Conservation (phyloP, 2,113 vertebrate genomes). For the Bucco capensis region DNA sequence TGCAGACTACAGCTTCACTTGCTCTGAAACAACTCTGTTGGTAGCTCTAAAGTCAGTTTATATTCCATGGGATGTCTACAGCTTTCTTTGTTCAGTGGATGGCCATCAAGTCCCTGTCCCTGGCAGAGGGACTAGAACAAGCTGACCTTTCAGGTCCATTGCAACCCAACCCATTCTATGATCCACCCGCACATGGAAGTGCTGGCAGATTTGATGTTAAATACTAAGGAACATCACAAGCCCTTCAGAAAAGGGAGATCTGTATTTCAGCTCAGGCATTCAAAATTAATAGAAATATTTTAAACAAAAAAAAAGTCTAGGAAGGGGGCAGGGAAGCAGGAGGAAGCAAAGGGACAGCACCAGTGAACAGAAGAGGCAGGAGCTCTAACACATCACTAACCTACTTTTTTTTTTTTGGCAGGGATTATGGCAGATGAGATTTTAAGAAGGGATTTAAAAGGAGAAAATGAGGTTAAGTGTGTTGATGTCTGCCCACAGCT, state of each 20-base stretch:
- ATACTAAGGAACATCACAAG: neutral
- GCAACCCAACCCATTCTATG: neutral
- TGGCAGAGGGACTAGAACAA: neutral
- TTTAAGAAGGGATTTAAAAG: slow-evolving; percentile 42
- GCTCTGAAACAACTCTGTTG: neutral
- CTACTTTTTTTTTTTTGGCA: neutral
- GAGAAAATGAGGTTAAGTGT: slow-evolving; percentile 33
- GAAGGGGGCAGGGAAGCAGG: neutral
- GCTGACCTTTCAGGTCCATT: neutral
- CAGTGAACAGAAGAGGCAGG: neutral
- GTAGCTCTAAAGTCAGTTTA: neutral
- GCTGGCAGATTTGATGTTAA: neutral
- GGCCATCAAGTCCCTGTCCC: neutral
- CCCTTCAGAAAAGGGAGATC: neutral
- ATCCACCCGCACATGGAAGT: neutral
- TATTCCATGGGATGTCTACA: neutral
- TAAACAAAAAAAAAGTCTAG: neutral
- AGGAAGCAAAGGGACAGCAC: neutral
- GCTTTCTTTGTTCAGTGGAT: neutral
- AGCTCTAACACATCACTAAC: neutral
- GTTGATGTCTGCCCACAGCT: slow-evolving; percentile 15
- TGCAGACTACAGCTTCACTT: neutral
- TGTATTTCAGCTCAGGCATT: neutral
- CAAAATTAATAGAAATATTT: neutral
- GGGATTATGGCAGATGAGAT: slow-evolving; percentile 1